Base-by-base conservation (phyloP, 2,113 vertebrate genomes). In the Lathamus discolor region DNA sequence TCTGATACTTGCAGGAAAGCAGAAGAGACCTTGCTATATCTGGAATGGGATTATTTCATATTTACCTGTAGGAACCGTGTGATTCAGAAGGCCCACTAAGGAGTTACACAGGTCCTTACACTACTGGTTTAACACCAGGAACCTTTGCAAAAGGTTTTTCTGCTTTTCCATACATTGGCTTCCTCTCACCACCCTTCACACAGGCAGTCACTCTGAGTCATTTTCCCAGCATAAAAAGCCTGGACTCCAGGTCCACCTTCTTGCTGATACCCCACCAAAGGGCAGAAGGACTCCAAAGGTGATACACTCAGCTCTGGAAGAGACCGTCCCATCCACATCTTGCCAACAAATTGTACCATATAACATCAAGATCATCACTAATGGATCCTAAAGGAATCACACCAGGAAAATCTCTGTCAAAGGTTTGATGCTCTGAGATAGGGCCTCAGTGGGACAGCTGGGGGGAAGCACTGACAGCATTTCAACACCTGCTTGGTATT, bases 201-300 rank as follows among this genome's bases (percentile, higher is more conserved):
- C 0, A 4, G 27, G 23, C 20, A 29, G 51, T 18, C 18, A 12
- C 73, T 75, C 27, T 1, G 1, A 59, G 73, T 2, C 25, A 33
- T 16, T 63, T 29, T 31, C 62, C 41, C 17, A 20, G 44, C 27
- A 17, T 1, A 3, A 12, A 74, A 69, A 76, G 17, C 25, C 72
- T 33, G 23, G n/a, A 54, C 11, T 2, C 17, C 44, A 37, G 19
- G 18, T 13, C 37, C 77, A 15, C 11, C 5, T 23, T 52, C 11
- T 8, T 25, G 12, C 39, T 33, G 18, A 33, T 0, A 64, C 22
- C 18, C 43, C 72, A 49, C 37, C 18, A 25, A 24, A 0, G 5
- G 44, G 35, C 2, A 59, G 62, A 43, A 54, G 44, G 14, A 2
- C 19, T 15, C 9, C 31, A 48, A 27, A n/a, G 44, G 33, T 1